Conservation (phyloP, 2,888 invertebrate genomes). For the Aphidoletes aphidimyza region DNA sequence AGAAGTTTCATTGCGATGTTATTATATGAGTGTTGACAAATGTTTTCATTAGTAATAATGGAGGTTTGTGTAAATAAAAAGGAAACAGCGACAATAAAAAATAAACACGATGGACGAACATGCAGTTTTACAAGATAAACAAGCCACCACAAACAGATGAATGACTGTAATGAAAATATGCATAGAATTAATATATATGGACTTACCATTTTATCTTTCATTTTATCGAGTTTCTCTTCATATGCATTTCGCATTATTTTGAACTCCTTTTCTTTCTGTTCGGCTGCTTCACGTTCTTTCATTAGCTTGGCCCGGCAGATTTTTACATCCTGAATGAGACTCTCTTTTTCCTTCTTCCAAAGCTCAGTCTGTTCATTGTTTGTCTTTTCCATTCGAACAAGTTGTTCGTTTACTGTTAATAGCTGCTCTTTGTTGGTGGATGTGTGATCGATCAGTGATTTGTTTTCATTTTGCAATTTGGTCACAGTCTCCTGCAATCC, state of each 20-base stretch:
- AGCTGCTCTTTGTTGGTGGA: background rate
- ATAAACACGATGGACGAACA: slow-evolving; percentile 10
- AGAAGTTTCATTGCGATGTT: background rate
- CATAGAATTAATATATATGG: background rate
- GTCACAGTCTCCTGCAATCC: background rate
- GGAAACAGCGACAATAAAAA: background rate
- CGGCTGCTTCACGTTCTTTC: slow-evolving; percentile 59
- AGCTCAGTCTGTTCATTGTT: background rate
- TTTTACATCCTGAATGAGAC: slow-evolving; percentile 60
- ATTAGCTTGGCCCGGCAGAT: slow-evolving; percentile 64
- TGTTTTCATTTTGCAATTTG: slow-evolving; percentile 29
- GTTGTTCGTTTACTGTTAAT: background rate
- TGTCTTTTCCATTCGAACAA: background rate
- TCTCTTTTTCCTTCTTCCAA: slow-evolving; percentile 37
- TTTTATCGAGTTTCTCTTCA: slow-evolving; percentile 79
- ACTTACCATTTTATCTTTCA: slow-evolving; percentile 86
- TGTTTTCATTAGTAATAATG: background rate
- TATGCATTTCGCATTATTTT: slow-evolving; percentile 70
- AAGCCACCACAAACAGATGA: background rate
- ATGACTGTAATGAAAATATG: background rate
- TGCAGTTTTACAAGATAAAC: slow-evolving; percentile 9
- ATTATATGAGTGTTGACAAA: background rate
- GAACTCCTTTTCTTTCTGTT: slow-evolving; percentile 59
- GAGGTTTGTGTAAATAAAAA: background rate
- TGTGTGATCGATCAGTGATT: background rate